These are phyloP conservation scores for Gallinago media DNA, from an alignment of 2,113 vertebrate genomes.

Conservation along the genomic window DNA sequence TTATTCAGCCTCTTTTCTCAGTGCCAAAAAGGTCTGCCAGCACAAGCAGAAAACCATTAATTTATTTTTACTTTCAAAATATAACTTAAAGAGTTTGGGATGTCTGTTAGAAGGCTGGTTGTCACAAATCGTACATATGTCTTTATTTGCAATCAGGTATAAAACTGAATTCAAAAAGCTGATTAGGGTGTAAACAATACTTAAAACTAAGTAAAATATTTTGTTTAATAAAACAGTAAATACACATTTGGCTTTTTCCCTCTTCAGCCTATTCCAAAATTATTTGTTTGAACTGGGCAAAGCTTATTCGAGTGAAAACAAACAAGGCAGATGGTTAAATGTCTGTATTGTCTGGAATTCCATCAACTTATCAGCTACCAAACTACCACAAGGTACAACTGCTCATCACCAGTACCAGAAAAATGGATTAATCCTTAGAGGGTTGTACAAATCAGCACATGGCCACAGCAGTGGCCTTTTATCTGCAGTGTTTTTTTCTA, in stretches of 20 bases:
- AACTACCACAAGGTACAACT: background rate
- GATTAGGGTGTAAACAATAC: background rate
- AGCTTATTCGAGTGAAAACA: constrained; percentile 30
- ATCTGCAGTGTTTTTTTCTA: background rate
- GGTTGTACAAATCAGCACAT: background rate
- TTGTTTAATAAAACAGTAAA: background rate
- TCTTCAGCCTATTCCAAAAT: background rate
- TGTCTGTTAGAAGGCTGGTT: background rate
- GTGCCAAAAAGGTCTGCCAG: background rate
- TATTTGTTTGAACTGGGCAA: background rate
- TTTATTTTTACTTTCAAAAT: background rate
- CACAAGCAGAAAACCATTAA: background rate
- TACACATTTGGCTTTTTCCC: constrained; percentile 5
- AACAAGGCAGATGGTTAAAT: constrained; percentile 35
- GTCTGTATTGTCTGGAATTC: background rate
- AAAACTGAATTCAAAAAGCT: constrained; percentile 52
- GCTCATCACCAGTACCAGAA: background rate
- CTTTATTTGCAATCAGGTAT: constrained; percentile 38
- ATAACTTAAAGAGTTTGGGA: background rate
- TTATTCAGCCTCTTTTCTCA: background rate
- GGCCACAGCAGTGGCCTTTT: background rate
- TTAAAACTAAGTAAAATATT: background rate
- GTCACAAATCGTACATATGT: background rate
- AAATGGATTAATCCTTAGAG: constrained; percentile 45
- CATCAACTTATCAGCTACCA: constrained; percentile 23